A percentile compares a stretch with the other conserved stretches of the same genome.
These are phyloP conservation scores for Pediacus dermestoides DNA, from an alignment of 2,888 invertebrate genomes.

Conservation along the genomic window DNA sequence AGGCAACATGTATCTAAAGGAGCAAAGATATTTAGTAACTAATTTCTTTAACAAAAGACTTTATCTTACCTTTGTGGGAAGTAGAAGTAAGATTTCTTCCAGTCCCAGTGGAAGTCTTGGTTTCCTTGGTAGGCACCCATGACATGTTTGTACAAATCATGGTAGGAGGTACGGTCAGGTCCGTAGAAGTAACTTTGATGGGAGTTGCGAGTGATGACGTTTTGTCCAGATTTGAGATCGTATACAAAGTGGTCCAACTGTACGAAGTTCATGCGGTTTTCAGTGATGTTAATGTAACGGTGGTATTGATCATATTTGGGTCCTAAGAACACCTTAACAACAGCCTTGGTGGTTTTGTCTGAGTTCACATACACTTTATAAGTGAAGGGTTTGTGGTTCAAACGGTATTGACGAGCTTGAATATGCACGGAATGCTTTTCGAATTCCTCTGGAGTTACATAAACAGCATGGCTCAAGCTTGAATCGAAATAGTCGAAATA, in stretches of 20 bases:
- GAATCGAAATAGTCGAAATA: slow-evolving; percentile 64
- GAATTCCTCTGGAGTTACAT: slow-evolving; percentile 51
- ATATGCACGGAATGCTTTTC: slow-evolving; percentile 48
- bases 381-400: slow-evolving; percentile 66
- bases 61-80: slow-evolving; percentile 62
- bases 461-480: slow-evolving; percentile 57
- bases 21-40: too few relatives aligned
- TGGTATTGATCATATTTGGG: slow-evolving; percentile 63
- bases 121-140: slow-evolving; percentile 52
- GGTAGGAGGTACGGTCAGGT: slow-evolving; percentile 62
- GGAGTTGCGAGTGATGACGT: slow-evolving; percentile 64
- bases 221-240: slow-evolving; percentile 61
- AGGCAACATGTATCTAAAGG: slow-evolving; percentile 59
- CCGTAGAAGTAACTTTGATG: slow-evolving; percentile 61
- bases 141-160: slow-evolving; percentile 61
- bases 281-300: slow-evolving; percentile 52
- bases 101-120: slow-evolving; percentile 53
- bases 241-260: slow-evolving; percentile 59
- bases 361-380: slow-evolving; percentile 59
- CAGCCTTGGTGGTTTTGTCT: slow-evolving; percentile 55
- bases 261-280: slow-evolving; percentile 59
- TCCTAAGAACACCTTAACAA: slow-evolving; percentile 64
- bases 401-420: slow-evolving; percentile 62
- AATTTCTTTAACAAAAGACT: not conserved
- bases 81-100: slow-evolving; percentile 59